Conservation (phyloP, 1,140 invertebrate genomes). For the Leptopilina boulardi region DNA sequence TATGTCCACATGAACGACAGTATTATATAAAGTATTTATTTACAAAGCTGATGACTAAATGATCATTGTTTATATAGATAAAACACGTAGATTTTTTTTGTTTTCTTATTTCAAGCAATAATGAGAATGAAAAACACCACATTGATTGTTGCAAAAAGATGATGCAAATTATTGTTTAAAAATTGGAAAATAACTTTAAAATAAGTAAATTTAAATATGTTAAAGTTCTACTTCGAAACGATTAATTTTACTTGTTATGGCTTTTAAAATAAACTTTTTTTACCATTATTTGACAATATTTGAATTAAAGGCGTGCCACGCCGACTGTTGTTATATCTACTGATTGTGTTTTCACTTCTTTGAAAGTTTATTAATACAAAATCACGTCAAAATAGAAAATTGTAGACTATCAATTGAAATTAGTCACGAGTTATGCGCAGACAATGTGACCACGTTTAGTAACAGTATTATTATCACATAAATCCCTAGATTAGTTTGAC, state of each 20-base stretch:
- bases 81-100: too few relatives aligned
- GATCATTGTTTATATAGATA: too few relatives aligned
- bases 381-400: constrained; percentile 58
- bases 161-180: too few relatives aligned
- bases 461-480: too few relatives aligned
- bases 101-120: too few relatives aligned
- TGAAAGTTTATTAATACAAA: constrained; percentile 37
- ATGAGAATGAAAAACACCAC: too few relatives aligned
- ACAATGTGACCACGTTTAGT: not conserved
- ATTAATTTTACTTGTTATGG: not conserved
- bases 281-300: constrained; percentile 63
- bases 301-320: constrained; percentile 61
- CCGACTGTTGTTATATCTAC: constrained; percentile 41
- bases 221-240: not conserved
- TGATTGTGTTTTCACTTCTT: constrained; percentile 16
- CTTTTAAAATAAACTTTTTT: constrained; percentile 30
- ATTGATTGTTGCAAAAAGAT: too few relatives aligned
- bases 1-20: too few relatives aligned
- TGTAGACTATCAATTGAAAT: not conserved
- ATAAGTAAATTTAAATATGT: too few relatives aligned
- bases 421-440: not conserved
- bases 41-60: too few relatives aligned
- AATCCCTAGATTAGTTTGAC: too few relatives aligned
- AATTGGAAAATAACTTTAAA: too few relatives aligned
- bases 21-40: not conserved